These are phyloP conservation scores for Hesperophylax magnus DNA, from an alignment of 1,140 invertebrate genomes.

Conservation along the genomic window DNA sequence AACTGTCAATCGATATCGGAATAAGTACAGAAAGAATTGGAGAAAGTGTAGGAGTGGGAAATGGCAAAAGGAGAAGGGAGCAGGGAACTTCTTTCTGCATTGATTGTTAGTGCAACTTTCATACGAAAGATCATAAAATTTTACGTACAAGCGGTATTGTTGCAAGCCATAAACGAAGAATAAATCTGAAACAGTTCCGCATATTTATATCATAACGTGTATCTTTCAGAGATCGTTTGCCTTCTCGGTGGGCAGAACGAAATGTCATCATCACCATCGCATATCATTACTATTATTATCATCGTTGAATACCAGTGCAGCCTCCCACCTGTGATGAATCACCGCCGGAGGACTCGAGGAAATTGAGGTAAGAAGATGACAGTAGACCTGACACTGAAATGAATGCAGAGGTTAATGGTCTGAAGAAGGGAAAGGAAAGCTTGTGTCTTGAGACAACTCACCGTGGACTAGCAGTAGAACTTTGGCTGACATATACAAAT, in stretches of 20 bases:
- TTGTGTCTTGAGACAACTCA: too few species aligned
- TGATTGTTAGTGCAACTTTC: too few species aligned
- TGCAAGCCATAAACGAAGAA: too few species aligned
- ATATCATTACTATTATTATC: background rate
- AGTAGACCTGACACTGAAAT: background rate
- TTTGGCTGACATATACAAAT: too few species aligned
- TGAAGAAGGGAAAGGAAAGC: background rate
- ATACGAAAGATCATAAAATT: too few species aligned
- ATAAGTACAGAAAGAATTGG: too few species aligned
- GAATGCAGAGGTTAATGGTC: constrained; percentile 1
- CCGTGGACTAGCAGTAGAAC: too few species aligned
- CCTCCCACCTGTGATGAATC: constrained; percentile 26
- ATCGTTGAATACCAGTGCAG: background rate
- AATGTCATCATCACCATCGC: constrained; percentile 12
- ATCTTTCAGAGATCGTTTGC: background rate
- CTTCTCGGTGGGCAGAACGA: constrained; percentile 16
- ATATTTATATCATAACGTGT: background rate
- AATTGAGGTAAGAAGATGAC: background rate
- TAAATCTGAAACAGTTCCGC: background rate
- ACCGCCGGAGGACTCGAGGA: constrained; percentile 3
- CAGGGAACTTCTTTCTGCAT: too few species aligned
- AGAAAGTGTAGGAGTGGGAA: too few species aligned
- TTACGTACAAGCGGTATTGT: too few species aligned
- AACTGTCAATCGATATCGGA: too few species aligned
- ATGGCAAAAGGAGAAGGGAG: too few species aligned